Percentiles rank a stretch among this genome's conserved stretches.
Evolutionary conservation across 1,140 invertebrate genomes (phyloP).

Genomic region (Drosophila simulans): DNA sequence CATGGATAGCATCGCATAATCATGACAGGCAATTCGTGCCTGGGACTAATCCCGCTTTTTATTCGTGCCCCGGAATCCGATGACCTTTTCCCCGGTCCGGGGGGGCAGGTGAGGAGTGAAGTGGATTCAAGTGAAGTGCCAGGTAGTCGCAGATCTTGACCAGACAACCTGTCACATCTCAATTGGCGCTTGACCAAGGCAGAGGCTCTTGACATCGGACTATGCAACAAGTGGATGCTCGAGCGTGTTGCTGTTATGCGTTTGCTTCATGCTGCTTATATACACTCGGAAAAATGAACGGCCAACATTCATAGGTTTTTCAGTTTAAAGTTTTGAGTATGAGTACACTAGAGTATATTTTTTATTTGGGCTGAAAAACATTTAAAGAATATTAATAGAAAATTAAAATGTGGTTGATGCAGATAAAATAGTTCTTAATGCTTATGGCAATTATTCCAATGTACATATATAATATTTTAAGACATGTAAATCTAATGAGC

Average conservation of each 20-base stretch:
- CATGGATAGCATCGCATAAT: conserved; percentile 27
- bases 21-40: conserved; percentile 39
- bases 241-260: conserved; percentile 14
- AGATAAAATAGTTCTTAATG: no score
- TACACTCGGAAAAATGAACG: background rate
- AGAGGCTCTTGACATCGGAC: conserved; percentile 26
- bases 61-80: conserved; percentile 28
- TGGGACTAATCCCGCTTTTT: conserved; percentile 22
- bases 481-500: no score
- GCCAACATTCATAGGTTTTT: no score
- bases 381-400: background rate
- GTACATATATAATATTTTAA: no score
- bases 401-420: no score
- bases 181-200: conserved; percentile 46
- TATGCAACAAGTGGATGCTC: conserved; percentile 7
- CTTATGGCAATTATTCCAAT: no score
- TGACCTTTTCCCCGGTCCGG: conserved; percentile 23
- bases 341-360: no score
- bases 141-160: conserved; percentile 26
- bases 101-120: background rate
- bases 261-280: background rate
- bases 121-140: conserved; percentile 1
- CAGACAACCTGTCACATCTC: conserved; percentile 52
- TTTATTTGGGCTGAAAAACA: background rate
- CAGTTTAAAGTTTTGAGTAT: no score